These are phyloP conservation scores for Neopelma chrysocephalum DNA, from an alignment of 2,797 vertebrate genomes.

Conservation along the genomic window DNA sequence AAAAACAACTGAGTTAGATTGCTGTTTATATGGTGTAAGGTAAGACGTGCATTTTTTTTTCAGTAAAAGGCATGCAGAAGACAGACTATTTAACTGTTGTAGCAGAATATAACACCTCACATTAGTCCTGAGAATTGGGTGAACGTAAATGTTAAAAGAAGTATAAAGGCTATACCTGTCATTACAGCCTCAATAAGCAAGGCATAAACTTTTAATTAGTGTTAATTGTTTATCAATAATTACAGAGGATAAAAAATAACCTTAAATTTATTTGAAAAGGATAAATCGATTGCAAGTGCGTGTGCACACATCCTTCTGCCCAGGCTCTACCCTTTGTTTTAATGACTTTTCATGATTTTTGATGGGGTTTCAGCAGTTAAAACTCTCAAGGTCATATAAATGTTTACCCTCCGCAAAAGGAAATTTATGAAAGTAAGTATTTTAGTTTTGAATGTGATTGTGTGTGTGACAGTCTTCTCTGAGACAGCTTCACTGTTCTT, in stretches of 20 bases:
- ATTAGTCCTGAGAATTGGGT: background rate
- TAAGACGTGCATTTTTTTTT: background rate
- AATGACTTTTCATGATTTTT: background rate
- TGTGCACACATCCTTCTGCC: background rate
- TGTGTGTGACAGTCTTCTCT: background rate
- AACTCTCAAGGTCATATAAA: background rate
- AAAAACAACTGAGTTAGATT: background rate
- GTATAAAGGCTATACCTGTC: background rate
- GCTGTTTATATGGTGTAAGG: background rate
- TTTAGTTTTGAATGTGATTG: background rate
- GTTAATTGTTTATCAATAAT: background rate
- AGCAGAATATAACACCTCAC: background rate
- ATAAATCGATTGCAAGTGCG: background rate
- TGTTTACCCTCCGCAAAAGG: background rate
- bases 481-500: background rate
- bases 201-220: background rate
- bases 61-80: background rate
- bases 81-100: background rate
- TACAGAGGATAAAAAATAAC: background rate
- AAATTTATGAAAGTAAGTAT: background rate
- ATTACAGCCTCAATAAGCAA: background rate
- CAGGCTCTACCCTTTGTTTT: background rate
- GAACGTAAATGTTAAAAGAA: background rate
- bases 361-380: background rate
- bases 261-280: background rate